Evolutionary conservation across 2,113 vertebrate species (phyloP).

Genomic region (Hystrix cristata): DNA sequence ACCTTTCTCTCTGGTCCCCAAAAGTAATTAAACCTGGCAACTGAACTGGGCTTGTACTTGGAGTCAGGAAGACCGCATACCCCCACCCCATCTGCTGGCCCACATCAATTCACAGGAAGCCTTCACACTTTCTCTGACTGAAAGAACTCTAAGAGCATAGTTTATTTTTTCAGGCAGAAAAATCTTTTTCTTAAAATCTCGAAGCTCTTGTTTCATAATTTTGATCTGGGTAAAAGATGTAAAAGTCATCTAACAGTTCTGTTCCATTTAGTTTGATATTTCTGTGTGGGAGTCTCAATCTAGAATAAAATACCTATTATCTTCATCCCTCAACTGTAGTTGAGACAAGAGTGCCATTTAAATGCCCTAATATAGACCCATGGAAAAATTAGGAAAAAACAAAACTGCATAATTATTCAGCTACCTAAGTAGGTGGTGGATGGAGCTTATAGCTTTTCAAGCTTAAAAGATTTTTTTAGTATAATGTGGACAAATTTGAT

Average conservation of each 20-base stretch:
- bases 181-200: background rate
- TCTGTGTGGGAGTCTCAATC: background rate
- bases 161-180: background rate
- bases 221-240: background rate
- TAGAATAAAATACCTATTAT: background rate
- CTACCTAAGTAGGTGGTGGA: background rate
- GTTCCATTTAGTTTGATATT: background rate
- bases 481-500: background rate
- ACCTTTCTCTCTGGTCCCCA: background rate
- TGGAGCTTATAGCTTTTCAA: background rate
- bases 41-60: background rate
- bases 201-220: background rate
- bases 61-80: background rate
- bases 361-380: background rate
- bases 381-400: conserved; percentile 8
- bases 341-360: background rate
- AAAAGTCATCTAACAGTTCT: background rate
- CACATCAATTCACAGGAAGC: background rate
- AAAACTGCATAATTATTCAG: background rate
- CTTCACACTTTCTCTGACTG: background rate
- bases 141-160: background rate
- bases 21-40: background rate
- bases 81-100: background rate
- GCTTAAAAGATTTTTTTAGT: background rate
- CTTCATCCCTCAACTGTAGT: background rate